Evolutionary conservation across 2,888 invertebrate species (phyloP).

Genomic region (Colletes collaris): DNA sequence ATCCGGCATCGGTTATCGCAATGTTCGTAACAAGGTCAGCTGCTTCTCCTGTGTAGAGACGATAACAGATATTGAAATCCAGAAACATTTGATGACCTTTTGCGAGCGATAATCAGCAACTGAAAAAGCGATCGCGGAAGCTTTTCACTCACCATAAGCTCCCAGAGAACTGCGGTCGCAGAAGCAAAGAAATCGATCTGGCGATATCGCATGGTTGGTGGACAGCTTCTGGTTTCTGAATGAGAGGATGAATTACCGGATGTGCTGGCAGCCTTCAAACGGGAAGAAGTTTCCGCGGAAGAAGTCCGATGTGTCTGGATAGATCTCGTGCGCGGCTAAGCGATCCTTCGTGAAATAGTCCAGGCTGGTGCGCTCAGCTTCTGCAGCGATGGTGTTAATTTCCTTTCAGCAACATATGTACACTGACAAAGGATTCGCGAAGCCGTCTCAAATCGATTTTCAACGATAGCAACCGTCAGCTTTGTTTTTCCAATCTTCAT

Average conservation of each 20-base stretch:
- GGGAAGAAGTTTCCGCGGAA: conserved; percentile 8
- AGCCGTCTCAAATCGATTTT: conserved; percentile 4
- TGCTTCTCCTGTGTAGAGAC: background rate
- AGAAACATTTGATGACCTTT: background rate
- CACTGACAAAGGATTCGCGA: conserved; percentile 2
- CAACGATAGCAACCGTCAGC: no score
- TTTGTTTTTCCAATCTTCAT: conserved; percentile 2
- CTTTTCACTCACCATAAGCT: background rate
- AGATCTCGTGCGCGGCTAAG: background rate
- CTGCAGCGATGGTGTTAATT: background rate
- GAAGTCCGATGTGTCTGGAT: conserved; percentile 2
- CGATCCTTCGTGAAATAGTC: background rate
- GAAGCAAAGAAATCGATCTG: background rate
- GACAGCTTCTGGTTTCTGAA: background rate
- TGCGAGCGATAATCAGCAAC: background rate
- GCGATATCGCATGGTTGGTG: background rate
- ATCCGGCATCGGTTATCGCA: conserved; percentile 3
- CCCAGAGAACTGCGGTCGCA: background rate
- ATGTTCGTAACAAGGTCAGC: background rate
- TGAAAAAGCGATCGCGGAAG: background rate
- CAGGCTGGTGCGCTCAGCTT: background rate
- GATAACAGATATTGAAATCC: conserved; percentile 1
- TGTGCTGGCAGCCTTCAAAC: background rate
- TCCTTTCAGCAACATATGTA: background rate
- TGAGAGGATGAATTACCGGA: background rate